phyloP scores from a whole-genome alignment of 2,888 invertebrate species.

The Diabrotica balteata region DNA sequence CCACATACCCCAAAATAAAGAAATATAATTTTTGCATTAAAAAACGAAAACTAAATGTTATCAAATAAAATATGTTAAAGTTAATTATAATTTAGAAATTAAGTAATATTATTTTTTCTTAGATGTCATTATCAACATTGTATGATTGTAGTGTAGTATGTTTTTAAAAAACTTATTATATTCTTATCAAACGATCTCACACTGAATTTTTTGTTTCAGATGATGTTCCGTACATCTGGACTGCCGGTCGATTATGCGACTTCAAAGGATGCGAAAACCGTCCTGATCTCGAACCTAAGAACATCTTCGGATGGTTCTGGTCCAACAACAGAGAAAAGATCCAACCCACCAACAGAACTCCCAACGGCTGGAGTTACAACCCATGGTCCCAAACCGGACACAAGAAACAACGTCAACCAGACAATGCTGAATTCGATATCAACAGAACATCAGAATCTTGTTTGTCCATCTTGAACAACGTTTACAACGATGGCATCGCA shows the following conservation, averaged over 20 bases:
- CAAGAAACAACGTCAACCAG: slow-evolving; percentile 87
- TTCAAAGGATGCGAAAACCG: slow-evolving; percentile 92
- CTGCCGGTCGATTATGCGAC: slow-evolving; percentile 89
- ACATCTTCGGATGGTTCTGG: slow-evolving; percentile 91
- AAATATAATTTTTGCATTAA: no score
- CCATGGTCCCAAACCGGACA: slow-evolving; percentile 92
- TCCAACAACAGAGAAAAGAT: slow-evolving; percentile 88
- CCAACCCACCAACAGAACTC: slow-evolving; percentile 78
- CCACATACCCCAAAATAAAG: no score
- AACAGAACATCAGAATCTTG: slow-evolving; percentile 89
- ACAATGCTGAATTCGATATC: slow-evolving; percentile 91
- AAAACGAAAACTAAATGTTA: no score
- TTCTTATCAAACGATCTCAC: no score
- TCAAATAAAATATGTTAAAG: no score
- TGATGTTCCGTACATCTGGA: slow-evolving; percentile 93
- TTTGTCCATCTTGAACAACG: slow-evolving; percentile 86
- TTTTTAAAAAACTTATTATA: not conserved
- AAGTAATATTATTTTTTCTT: no score
- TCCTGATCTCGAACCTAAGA: slow-evolving; percentile 85
- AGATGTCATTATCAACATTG: no score
- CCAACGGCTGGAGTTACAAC: slow-evolving; percentile 80
- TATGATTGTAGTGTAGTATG: not conserved
- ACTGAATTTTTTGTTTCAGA: slow-evolving; percentile 61
- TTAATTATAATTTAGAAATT: no score
- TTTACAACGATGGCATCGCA: slow-evolving; percentile 91